Percentiles rank a stretch among this genome's conserved stretches.
phyloP scores from a whole-genome alignment of 2,888 invertebrate genomes.

The Dichetophora obliterata region DNA sequence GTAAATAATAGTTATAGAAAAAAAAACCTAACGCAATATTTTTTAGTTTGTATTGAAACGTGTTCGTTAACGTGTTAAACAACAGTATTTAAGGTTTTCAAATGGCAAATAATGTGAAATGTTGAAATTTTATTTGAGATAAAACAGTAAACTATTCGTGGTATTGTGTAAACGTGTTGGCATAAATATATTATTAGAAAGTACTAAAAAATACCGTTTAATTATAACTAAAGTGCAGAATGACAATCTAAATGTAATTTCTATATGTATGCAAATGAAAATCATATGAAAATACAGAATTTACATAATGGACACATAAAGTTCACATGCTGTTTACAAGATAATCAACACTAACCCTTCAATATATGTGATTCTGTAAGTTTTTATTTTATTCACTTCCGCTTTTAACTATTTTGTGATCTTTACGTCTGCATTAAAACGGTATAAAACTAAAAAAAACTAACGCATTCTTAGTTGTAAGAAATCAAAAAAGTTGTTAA shows the following conservation, averaged over 20 bases:
- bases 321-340: not conserved
- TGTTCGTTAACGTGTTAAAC: not conserved
- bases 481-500: slow-evolving; percentile 21
- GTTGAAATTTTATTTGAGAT: too few species aligned
- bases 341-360: not conserved
- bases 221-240: slow-evolving; percentile 49
- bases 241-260: slow-evolving; percentile 55
- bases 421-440: slow-evolving; percentile 52
- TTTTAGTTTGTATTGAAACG: not conserved
- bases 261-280: not conserved
- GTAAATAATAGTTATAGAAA: not conserved
- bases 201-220: slow-evolving; percentile 30
- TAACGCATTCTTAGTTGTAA: not conserved
- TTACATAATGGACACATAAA: slow-evolving; percentile 29
- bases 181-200: slow-evolving; percentile 40
- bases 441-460: not conserved
- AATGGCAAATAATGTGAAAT: not conserved
- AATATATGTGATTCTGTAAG: slow-evolving; percentile 12
- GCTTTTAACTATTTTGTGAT: slow-evolving; percentile 60
- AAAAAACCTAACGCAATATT: too few species aligned
- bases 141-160: not conserved
- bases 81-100: not conserved
- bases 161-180: slow-evolving; percentile 5
- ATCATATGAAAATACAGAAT: slow-evolving; percentile 16
- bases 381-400: slow-evolving; percentile 46